These are phyloP conservation scores for Platerodrilus igneus DNA, from an alignment of 2,888 invertebrate species.

Conservation along the genomic window DNA sequence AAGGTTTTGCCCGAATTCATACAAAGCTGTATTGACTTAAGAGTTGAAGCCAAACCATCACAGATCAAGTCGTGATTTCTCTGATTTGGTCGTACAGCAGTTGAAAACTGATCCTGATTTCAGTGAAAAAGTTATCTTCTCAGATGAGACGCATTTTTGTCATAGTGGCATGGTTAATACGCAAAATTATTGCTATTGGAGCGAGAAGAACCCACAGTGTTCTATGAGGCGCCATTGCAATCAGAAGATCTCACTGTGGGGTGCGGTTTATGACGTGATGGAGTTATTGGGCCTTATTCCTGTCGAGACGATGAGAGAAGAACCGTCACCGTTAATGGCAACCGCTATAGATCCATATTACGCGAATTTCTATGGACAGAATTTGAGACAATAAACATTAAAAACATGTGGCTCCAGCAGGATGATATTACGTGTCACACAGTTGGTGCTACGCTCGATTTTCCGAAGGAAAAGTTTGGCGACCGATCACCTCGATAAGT, in stretches of 20 bases:
- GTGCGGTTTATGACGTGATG: slow-evolving; percentile 34
- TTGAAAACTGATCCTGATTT: slow-evolving; percentile 14
- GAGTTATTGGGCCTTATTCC: slow-evolving; percentile 11
- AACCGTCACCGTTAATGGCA: slow-evolving; percentile 35
- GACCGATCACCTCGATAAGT: slow-evolving; percentile 11
- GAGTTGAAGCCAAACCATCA: too few species aligned
- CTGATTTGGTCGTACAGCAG: slow-evolving; percentile 10
- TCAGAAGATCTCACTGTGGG: slow-evolving; percentile 37
- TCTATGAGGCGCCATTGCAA: slow-evolving; percentile 34
- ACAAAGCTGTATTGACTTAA: slow-evolving; percentile 12
- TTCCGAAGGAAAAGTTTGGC: slow-evolving; percentile 9
- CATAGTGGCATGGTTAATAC: slow-evolving; percentile 8
- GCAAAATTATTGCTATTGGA: slow-evolving; percentile 35
- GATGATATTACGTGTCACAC: too few species aligned
- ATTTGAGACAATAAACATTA: slow-evolving; percentile 22
- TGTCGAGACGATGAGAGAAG: slow-evolving; percentile 30
- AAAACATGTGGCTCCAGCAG: too few species aligned
- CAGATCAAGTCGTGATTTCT: slow-evolving; percentile 5
- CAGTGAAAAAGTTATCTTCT: slow-evolving; percentile 12
- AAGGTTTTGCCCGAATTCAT: slow-evolving; percentile 12
- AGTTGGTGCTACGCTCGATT: slow-evolving; percentile 7
- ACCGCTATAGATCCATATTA: slow-evolving; percentile 34
- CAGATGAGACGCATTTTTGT: slow-evolving; percentile 6
- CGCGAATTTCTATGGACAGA: slow-evolving; percentile 19
- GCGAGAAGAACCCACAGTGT: slow-evolving; percentile 29